Evolutionary conservation across 2,113 vertebrate genomes (phyloP), one percentile per base, ranked within the genome.

Genomic region (Myiopsitta monachus): DNA sequence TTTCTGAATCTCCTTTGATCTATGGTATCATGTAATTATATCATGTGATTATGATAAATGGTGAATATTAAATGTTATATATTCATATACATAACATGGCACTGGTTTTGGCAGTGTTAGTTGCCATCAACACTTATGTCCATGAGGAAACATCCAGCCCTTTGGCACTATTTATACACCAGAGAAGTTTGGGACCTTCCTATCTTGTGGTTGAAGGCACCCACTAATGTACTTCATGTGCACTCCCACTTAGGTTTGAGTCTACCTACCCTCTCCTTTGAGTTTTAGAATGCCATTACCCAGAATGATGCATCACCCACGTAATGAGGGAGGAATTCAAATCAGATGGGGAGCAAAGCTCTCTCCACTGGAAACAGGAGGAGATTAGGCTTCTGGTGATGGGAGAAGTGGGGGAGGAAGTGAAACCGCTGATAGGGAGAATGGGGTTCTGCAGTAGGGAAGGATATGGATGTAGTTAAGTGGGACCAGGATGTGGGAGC

Each of bases 241-340:
- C 83, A 87, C 93, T 95, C 95, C 95, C 69, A 94, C 94, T 80
- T 41, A 2, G 70, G 36, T 92, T 46, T 91, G 91, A 91, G 76
- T 44, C 85, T 95, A 51, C 90, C 83, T 87, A 73, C 94, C 83
- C 92, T 96, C 95, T 69, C 77, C 44, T 84, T 39, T n/a, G 87
- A 92, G 80, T 74, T 91, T 92, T 49, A 57, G 94, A 96, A 96
- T 94, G 95, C 92, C 92, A 84, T 77, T 94, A 59, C 86, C 86
- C 73, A 41, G 75, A 75, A 62, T 62, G 95, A 92, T 83, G 93
- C 94, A 49, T 84, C 77, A 3, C 95, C 94, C 91, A 93, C 61
- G 1, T 62, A 18, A 33, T 83, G 88, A 95, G 90, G 95, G 95
- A 95, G 94, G 92, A 96, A 96, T 94, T 94, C 76, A 72, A 93